Evolutionary conservation across 2,113 vertebrate species (phyloP), one percentile per base, ranked within the genome.

Genomic region (Kobus ellipsiprymnus): DNA sequence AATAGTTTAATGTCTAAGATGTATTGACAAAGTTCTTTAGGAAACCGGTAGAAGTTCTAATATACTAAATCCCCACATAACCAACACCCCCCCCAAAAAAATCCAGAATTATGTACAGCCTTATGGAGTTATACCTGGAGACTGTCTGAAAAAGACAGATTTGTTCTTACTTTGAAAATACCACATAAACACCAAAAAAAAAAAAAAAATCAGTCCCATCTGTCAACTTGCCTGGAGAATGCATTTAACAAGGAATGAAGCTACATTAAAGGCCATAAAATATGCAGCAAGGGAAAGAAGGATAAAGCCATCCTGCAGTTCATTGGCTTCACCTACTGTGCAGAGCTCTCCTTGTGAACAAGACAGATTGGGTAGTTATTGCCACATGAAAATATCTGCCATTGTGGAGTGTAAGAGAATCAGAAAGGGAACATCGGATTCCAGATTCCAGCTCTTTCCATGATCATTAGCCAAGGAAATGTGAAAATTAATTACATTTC

Each of bases 91-190:
- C 52, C 4, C 21, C 6, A 11, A 44, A 44, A 44, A 60, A 10
- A 5, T 15, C 6, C 25, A 40, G 30, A 86, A 77, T 19, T 46
- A 74, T 60, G 25, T 55, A 80, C 16, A 95, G 55, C 48, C 96
- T 94, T 74, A 81, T 59, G 62, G 77, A 67, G 10, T 55, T 93
- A 80, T 84, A 93, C 83, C 71, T 90, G 82, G 59, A 97, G 94
- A 95, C n/a, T 71, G 1, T 92, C 97, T 92, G 46, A 54, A 96
- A 97, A 91, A 95, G 54, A 74, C 14, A 87, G 27, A 81, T 97
- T 95, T 98, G 60, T 97, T 84, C 91, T 88, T 77, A 71, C 62
- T 98, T 97, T 97, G 82, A 82, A 98, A 98, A 95, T 91, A 96
- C 10, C 50, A 89, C 48, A 62, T 33, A 92, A 55, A 93, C 54